Conservation (phyloP, 2,888 invertebrate genomes). For the Pyrrhosoma nymphula region DNA sequence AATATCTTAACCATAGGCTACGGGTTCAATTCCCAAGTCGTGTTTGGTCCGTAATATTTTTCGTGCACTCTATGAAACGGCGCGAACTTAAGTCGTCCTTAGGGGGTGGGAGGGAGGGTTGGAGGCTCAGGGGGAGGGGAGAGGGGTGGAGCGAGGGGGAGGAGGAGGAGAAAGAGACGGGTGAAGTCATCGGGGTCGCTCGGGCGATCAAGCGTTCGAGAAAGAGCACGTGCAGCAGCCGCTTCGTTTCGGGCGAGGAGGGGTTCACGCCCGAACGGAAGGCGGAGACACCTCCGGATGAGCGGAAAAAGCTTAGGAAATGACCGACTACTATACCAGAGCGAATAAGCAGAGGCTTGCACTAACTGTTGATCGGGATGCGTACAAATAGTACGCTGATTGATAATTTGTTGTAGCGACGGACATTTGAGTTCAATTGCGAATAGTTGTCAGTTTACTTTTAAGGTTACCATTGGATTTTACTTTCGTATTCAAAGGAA, state of each 20-base stretch:
- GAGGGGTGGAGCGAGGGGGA: background rate
- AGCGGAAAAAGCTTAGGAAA: background rate
- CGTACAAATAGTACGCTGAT: too few relatives aligned
- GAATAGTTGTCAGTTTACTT: too few relatives aligned
- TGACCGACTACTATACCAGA: background rate
- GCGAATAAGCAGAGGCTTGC: too few relatives aligned
- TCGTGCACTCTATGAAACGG: too few relatives aligned
- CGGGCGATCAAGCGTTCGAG: slow-evolving; percentile 49
- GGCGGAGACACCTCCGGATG: background rate
- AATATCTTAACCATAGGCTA: too few relatives aligned
- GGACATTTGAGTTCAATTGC: too few relatives aligned
- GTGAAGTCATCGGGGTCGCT: slow-evolving; percentile 43
- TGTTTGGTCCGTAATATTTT: too few relatives aligned
- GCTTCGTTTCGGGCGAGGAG: background rate
- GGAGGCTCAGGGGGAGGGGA: background rate
- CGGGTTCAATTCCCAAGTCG: too few relatives aligned
- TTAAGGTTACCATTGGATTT: too few relatives aligned
- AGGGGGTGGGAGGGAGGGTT: background rate
- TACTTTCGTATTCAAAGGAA: too few relatives aligned
- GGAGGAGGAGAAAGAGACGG: background rate
- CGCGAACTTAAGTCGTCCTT: background rate
- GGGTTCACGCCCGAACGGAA: slow-evolving; percentile 5
- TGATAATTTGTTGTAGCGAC: too few relatives aligned
- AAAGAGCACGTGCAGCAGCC: slow-evolving; percentile 6
- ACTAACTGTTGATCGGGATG: too few relatives aligned